Percentiles rank a stretch among this genome's conserved stretches.
phyloP scores from a whole-genome alignment of 1,140 invertebrate genomes.

The Orussus abietinus region DNA sequence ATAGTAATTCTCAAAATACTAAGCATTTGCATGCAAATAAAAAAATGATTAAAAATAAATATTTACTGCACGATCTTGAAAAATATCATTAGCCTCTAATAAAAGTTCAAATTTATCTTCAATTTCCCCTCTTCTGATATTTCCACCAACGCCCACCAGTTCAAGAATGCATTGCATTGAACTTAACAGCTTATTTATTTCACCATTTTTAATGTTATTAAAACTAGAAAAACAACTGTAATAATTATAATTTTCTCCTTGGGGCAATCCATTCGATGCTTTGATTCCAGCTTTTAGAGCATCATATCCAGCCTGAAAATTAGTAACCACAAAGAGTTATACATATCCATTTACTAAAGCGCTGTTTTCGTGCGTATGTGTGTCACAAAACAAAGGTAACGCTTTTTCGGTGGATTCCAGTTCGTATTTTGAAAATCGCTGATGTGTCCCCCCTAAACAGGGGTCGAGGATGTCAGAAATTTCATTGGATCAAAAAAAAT shows the following conservation, averaged over 20 bases:
- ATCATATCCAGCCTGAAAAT: conserved; percentile 55
- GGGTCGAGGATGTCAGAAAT: too few species aligned
- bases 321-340: conserved; percentile 14
- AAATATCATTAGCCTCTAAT: conserved; percentile 71
- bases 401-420: not conserved
- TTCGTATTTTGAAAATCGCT: not conserved
- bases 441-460: not conserved
- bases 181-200: conserved; percentile 56
- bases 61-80: conserved; percentile 75
- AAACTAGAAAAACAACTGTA: conserved; percentile 70
- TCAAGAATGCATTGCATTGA: conserved; percentile 58
- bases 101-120: conserved; percentile 75
- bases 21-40: conserved; percentile 14
- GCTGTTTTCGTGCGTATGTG: not conserved
- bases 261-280: conserved; percentile 65
- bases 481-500: too few species aligned
- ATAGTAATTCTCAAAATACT: conserved; percentile 16
- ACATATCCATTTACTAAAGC: conserved; percentile 2
- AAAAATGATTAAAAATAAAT: conserved; percentile 11
- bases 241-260: conserved; percentile 64
- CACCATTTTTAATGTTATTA: conserved; percentile 57
- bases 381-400: not conserved
- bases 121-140: conserved; percentile 56
- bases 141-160: conserved; percentile 59
- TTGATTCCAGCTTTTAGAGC: conserved; percentile 63